Conservation (phyloP, 2,797 vertebrate species). For the Delichon dasypus region DNA sequence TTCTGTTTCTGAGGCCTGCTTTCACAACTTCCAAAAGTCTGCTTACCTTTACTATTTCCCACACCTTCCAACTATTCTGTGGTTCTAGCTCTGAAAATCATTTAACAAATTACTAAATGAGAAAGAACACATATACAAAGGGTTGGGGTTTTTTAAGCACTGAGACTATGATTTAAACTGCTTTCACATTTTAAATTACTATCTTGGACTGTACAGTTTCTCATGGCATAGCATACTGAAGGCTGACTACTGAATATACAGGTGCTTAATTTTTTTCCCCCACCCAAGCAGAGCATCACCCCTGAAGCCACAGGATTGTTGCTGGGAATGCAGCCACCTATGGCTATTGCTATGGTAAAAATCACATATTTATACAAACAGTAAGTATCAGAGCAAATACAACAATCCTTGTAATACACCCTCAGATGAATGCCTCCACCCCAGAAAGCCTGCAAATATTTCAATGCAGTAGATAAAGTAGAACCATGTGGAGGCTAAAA, state of each 20-base stretch:
- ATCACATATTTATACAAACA: not conserved
- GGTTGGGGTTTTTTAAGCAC: not conserved
- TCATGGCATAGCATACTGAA: not conserved
- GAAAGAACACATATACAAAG: not conserved
- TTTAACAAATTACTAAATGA: not conserved
- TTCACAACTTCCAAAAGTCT: too few relatives aligned
- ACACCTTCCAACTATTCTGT: not conserved
- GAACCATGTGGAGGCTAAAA: not conserved
- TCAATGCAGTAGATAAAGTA: not conserved
- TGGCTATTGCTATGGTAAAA: not conserved
- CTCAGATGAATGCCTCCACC: not conserved
- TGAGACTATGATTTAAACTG: not conserved
- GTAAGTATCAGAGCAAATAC: not conserved
- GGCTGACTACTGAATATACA: not conserved
- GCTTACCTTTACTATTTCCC: too few relatives aligned
- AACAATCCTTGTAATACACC: not conserved
- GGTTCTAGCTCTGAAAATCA: not conserved
- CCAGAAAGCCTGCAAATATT: not conserved
- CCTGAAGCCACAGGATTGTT: not conserved
- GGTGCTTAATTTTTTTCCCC: not conserved
- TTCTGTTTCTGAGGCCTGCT: too few relatives aligned
- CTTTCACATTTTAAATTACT: not conserved
- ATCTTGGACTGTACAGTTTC: not conserved
- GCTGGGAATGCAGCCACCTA: not conserved
- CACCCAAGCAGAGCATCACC: not conserved